Evolutionary conservation across 2,888 invertebrate genomes (phyloP), one percentile per base, ranked within the genome.

Genomic region (Chrysomela aeneicollis): DNA sequence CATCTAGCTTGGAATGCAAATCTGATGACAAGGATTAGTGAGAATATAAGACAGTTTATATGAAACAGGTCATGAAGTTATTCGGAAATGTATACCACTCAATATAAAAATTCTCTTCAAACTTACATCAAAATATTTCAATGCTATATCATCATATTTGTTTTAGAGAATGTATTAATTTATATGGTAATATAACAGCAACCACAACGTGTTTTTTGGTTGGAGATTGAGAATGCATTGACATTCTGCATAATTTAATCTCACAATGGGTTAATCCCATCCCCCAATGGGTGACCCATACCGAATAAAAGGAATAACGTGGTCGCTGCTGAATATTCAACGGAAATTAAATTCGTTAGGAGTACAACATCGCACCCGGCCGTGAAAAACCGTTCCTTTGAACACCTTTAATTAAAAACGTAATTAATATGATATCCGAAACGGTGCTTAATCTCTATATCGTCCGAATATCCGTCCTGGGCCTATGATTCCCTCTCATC

Each of bases 1-100:
- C 59, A 51, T 66, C 63, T 60, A 51, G 51, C 59, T 59, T 49
- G 59, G 42, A 42, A 59, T 66, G 59, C 59, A 59, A 66, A 66
- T 66, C 54, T n/a, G 42, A 30, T 53, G 17, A n/a, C 17, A 59
- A 59, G 26, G 51, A 55, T 47, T 50, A 9, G n/a, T 5, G 2
- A 47, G 17, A 30, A 26, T 53, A 53, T 37, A 18, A n/a, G 9
- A 5, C 17, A 12, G 30, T 8, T 46, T 12, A 49, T 57, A 62
- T 52, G 57, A 19, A 62, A 62, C 26, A 37, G 19, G 30, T n/a
- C 15, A 19, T 12, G 42, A 12, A 55, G 15, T 42, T 15, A 42
- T 42, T 2, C 32, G 6, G 26, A 3, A 26, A 6, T 5, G 6
- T 26, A 26, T 26, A 5, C 26, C 6, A 6, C 3, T 26, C 6